Conservation (phyloP, 2,113 vertebrate genomes). For the Ivindomyrus marchei region DNA sequence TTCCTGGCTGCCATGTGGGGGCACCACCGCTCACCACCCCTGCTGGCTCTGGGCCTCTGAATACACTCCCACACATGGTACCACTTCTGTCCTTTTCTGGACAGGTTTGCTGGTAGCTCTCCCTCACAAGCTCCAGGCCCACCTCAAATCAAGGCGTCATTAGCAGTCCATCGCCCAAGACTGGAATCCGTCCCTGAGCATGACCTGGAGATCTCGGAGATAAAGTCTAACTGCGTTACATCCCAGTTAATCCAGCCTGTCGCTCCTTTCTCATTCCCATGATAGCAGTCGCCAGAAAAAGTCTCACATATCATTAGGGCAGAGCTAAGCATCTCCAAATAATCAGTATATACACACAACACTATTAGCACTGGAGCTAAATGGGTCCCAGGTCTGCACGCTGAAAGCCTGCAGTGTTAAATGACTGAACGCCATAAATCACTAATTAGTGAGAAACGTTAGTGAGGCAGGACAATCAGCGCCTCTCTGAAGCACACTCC, state of each 20-base stretch:
- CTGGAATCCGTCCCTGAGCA: background rate
- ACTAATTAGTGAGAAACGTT: conserved; percentile 10
- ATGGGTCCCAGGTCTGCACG: background rate
- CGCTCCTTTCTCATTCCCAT: background rate
- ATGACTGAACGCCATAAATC: conserved; percentile 17
- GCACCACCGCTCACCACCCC: background rate
- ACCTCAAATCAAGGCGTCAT: background rate
- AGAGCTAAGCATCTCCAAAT: background rate
- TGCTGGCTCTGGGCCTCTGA: background rate
- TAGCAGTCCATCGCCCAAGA: background rate
- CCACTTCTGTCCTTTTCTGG: background rate
- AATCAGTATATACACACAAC: background rate
- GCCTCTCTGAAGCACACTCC: background rate
- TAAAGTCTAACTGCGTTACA: background rate
- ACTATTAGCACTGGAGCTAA: background rate
- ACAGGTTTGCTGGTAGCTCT: background rate
- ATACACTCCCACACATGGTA: background rate
- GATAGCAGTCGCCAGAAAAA: background rate
- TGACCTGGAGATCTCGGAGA: background rate
- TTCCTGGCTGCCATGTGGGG: background rate
- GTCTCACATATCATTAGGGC: background rate
- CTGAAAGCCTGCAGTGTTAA: conserved; percentile 19
- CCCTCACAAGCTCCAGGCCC: background rate
- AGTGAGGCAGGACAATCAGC: background rate
- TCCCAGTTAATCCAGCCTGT: background rate